phyloP scores from a whole-genome alignment of 2,797 vertebrate species.

The Karalla daura region DNA sequence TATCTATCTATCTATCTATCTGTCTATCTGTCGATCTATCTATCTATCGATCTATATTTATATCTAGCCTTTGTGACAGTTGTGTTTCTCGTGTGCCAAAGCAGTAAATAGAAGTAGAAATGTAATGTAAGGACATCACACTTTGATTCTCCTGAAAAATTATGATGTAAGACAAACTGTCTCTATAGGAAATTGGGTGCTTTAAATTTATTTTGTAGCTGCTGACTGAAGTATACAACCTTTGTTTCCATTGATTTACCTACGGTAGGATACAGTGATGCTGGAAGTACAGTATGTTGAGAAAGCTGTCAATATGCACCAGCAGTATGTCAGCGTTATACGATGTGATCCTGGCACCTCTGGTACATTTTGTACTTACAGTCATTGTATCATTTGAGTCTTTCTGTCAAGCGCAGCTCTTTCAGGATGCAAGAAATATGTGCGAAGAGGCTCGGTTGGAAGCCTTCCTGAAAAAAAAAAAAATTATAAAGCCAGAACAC shows the following conservation, averaged over 20 bases:
- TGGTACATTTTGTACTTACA: slow-evolving; percentile 9
- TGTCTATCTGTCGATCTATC: too few relatives aligned
- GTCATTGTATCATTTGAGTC: not conserved
- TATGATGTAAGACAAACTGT: not conserved
- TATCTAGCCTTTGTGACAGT: too few relatives aligned
- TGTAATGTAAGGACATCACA: not conserved
- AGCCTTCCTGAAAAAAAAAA: not conserved
- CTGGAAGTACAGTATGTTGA: not conserved
- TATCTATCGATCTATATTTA: too few relatives aligned
- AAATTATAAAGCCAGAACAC: slow-evolving; percentile 26
- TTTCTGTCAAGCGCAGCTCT: slow-evolving; percentile 13
- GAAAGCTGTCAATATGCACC: not conserved
- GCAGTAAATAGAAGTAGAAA: not conserved
- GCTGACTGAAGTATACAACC: not conserved
- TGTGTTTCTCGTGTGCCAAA: not conserved
- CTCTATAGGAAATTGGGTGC: not conserved
- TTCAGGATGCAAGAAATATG: slow-evolving; percentile 21
- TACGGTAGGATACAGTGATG: too few relatives aligned
- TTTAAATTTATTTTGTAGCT: not conserved
- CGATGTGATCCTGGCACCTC: not conserved
- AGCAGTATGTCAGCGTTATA: not conserved
- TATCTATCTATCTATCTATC: too few relatives aligned
- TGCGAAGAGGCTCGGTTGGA: not conserved
- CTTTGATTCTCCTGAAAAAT: not conserved
- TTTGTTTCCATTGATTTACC: not conserved